Evolutionary conservation across 1,140 invertebrate species (phyloP).

Genomic region (Akabosia matsudoensis): DNA sequence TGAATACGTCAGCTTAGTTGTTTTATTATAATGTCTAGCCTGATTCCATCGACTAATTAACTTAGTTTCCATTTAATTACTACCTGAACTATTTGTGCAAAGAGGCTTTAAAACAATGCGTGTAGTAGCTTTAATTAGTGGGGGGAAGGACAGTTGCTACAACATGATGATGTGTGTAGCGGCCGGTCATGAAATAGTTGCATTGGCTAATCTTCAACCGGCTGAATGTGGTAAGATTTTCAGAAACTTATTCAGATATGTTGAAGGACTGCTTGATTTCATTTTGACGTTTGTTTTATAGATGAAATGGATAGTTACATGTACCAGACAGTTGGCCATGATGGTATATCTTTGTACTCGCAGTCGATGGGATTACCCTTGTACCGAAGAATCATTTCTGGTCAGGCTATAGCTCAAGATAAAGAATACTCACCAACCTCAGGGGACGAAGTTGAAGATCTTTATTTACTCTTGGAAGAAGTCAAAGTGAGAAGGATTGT

Average conservation of each 20-base stretch:
- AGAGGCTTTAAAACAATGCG: no score
- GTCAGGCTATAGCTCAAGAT: conserved; percentile 71
- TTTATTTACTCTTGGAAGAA: conserved; percentile 77
- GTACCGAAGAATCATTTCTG: conserved; percentile 77
- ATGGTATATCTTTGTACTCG: conserved; percentile 85
- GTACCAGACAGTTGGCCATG: conserved; percentile 98
- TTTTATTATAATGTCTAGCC: no score
- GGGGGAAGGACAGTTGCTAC: conserved; percentile 98
- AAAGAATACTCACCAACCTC: conserved; percentile 79
- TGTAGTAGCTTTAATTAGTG: conserved; percentile 86
- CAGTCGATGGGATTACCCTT: conserved; percentile 91
- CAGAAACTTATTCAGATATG: conserved; percentile 32
- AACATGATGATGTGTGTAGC: conserved; percentile 97
- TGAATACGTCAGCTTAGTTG: no score
- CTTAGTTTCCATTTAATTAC: no score
- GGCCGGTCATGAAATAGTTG: conserved; percentile 93
- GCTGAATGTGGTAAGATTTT: conserved; percentile 73
- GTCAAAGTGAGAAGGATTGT: conserved; percentile 66
- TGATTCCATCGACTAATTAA: no score
- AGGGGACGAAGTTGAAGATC: conserved; percentile 98
- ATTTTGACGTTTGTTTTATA: conserved; percentile 49
- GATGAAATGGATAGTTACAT: conserved; percentile 98
- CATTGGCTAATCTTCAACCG: conserved; percentile 91
- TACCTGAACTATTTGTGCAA: no score
- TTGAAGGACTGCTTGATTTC: no score